These are phyloP conservation scores for Patella vulgata DNA, from an alignment of 1,140 invertebrate species.

Conservation along the genomic window DNA sequence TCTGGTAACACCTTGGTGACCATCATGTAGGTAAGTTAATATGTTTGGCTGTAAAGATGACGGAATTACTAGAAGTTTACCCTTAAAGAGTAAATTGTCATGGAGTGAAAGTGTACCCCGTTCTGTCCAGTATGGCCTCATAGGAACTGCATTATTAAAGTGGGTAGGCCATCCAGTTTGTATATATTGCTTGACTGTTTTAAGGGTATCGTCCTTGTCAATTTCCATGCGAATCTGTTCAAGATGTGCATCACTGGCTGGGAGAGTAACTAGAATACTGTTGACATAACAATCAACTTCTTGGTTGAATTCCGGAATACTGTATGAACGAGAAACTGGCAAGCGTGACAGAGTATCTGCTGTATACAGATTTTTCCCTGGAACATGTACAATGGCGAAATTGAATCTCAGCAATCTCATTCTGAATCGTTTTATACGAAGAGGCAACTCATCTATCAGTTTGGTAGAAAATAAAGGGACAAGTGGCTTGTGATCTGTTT, in stretches of 20 bases:
- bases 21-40: conserved; percentile 17
- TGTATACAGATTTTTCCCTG: conserved; percentile 14
- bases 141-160: not conserved
- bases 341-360: conserved; percentile 5
- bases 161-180: conserved; percentile 13
- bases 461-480: conserved; percentile 10
- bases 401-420: conserved; percentile 9
- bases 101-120: too few species aligned
- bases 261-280: not conserved
- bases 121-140: too few species aligned
- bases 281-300: not conserved
- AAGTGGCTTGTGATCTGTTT: conserved; percentile 21
- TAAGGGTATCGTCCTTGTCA: not conserved
- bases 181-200: conserved; percentile 2
- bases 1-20: conserved; percentile 24
- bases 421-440: conserved; percentile 10
- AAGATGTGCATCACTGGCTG: not conserved
- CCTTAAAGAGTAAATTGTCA: too few species aligned
- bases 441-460: conserved; percentile 9
- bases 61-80: conserved; percentile 34
- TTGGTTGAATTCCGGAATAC: not conserved
- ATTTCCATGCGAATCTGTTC: not conserved
- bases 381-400: conserved; percentile 6
- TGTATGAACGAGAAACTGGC: not conserved
- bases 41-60: conserved; percentile 6